Percentiles rank a stretch among this genome's conserved stretches.
These are phyloP conservation scores for Harpalus rufipes DNA, from an alignment of 2,888 invertebrate species.

Conservation along the genomic window DNA sequence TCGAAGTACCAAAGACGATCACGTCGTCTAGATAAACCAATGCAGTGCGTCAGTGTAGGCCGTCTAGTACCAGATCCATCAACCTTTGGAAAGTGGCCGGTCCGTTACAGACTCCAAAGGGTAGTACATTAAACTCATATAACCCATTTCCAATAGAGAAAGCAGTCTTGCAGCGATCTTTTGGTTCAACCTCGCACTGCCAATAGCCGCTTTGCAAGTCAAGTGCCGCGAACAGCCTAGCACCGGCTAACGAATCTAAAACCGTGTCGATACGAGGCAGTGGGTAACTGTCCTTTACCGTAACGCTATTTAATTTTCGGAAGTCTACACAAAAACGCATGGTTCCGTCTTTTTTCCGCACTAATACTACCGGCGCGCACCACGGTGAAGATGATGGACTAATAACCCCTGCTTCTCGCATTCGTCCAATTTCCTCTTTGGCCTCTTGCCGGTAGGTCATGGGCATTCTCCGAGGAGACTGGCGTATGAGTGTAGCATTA, in stretches of 20 bases:
- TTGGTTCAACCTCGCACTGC: slow-evolving; percentile 30
- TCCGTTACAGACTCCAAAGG: slow-evolving; percentile 41
- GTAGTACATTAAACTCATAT: slow-evolving; percentile 32
- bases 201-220: slow-evolving; percentile 13
- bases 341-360: slow-evolving; percentile 3
- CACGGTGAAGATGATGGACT: no score
- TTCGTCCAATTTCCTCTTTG: background rate
- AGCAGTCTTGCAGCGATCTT: slow-evolving; percentile 32
- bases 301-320: slow-evolving; percentile 10
- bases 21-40: slow-evolving; percentile 66
- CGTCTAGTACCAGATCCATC: slow-evolving; percentile 68
- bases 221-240: background rate
- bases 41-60: slow-evolving; percentile 67
- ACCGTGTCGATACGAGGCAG: slow-evolving; percentile 4
- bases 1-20: slow-evolving; percentile 63
- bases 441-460: slow-evolving; percentile 11
- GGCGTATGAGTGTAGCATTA: background rate
- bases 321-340: slow-evolving; percentile 12
- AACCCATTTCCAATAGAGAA: slow-evolving; percentile 4
- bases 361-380: slow-evolving; percentile 11
- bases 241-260: slow-evolving; percentile 7
- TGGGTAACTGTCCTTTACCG: slow-evolving; percentile 31
- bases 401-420: background rate
- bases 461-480: background rate
- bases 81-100: slow-evolving; percentile 68